Evolutionary conservation across 2,888 invertebrate genomes (phyloP).

Genomic region (Campaea margaritaria): DNA sequence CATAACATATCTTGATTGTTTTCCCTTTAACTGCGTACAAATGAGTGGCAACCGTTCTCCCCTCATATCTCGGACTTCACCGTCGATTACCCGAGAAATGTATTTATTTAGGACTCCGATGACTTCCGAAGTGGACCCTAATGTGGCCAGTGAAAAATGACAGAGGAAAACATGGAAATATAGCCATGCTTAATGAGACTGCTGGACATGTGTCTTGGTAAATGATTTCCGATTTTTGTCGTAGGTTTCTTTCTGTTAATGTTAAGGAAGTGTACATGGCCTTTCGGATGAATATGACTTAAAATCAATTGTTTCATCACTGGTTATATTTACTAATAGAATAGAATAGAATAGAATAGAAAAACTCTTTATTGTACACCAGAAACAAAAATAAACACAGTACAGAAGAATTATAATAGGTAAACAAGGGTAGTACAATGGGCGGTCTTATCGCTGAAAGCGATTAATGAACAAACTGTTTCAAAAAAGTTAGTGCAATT

Average conservation of each 20-base stretch:
- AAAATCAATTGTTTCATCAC: no score
- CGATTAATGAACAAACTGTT: no score
- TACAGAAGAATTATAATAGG: no score
- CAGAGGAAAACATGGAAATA: constrained; percentile 51
- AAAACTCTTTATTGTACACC: no score
- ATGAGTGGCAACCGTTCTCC: constrained; percentile 57
- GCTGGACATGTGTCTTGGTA: constrained; percentile 5
- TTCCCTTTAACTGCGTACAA: constrained; percentile 48
- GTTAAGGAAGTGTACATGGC: not conserved
- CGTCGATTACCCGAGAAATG: constrained; percentile 78
- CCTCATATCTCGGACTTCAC: constrained; percentile 62
- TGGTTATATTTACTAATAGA: no score
- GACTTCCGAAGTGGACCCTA: constrained; percentile 60
- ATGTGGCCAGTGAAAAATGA: constrained; percentile 74
- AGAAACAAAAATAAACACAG: no score
- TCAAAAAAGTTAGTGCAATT: no score
- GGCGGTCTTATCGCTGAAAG: no score
- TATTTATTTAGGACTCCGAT: constrained; percentile 77
- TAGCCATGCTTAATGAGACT: constrained; percentile 52
- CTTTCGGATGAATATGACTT: not conserved
- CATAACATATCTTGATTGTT: constrained; percentile 5
- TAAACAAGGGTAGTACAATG: no score
- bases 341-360: no score
- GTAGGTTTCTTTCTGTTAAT: not conserved
- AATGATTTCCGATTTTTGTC: constrained; percentile 8